Evolutionary conservation across 2,113 vertebrate genomes (phyloP), one percentile per base, ranked within the genome.

Genomic region (Campylomormyrus numenius): DNA sequence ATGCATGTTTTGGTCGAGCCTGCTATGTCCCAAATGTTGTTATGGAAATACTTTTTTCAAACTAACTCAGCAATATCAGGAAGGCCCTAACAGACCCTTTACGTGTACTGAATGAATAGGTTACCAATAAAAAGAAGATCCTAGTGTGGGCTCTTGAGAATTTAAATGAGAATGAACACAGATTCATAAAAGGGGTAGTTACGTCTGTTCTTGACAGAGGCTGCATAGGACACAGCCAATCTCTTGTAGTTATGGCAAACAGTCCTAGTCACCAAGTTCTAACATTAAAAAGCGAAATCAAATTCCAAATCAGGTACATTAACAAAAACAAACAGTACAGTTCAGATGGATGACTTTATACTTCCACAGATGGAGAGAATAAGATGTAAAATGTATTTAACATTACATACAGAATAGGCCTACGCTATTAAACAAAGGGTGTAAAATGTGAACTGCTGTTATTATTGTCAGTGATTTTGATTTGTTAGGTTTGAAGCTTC

Each of bases 161-260:
- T 39, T 39, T 77, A 77, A 77, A 39, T 15, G 86, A 66, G 62
- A 70, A 31, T 70, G 62, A 70, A 70, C n/a, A 58, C 10, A 3
- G 45, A 24, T 6, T 77, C 88, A 62, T 91, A 93, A 93, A 94
- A 94, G 94, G 91, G 92, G 77, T 89, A 84, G 70, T 39, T 39
- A 77, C 35, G 5, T 39, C 13, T 77, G 70, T 77, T 77, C 62
- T 91, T 90, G 94, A 91, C 94, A 91, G 88, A 39, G 86, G 24
- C n/a, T 3, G 4, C 62, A 91, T 90, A 91, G 88, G 35, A 89
- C 52, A 62, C 27, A 90, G 89, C 89, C 90, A 91, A 77, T 50
- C 86, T 70, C 85, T 91, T 77, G 89, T 85, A 83, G 85, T 42
- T 42, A 39, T 50, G 89, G 88, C 92, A 94, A 94, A 94, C 92